Evolutionary conservation across 2,888 invertebrate genomes (phyloP), one percentile per base, ranked within the genome.

Genomic region (Lapara coniferarum): DNA sequence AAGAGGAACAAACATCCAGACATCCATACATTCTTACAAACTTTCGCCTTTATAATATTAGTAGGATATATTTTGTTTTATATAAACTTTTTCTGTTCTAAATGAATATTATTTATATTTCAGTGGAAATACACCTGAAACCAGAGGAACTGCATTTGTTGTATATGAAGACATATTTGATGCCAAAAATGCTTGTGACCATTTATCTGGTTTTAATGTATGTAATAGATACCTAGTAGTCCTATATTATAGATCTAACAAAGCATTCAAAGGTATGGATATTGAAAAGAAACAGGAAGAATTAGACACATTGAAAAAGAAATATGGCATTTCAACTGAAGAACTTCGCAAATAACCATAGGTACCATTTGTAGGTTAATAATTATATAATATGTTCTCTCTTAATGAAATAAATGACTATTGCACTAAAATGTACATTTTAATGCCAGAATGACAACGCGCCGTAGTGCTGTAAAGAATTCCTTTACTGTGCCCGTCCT

Each of bases 131-230:
- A 99, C 99, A 37, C 97, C 99, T 14, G 99, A 99, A 90, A 98
- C 99, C 0, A 96, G 98, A 88, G 99, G 99, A 68, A 99, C 99
- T 51, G 99, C 99, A 19, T 99, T 99, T 95, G 99, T 99, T 66
- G 98, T 99, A 0, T 99, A 99, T 90, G 99, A 99, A 93, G 99
- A 99, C 86, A 99, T 99, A 82, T 99, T 99, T 94, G 99, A 99
- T 95, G 99, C 99, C 0, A 99, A 99, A 91, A 99, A 99, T 94
- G 99, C 99, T 5, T 99, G 99, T 91, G 99, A 99, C 89, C 99
- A 99, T 91, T 94, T 99, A 69, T 99, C 99, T 69, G 99, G 99
- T 10, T 99, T 99, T 90, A 99, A 99, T 89, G 99, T 99, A 49
- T 99, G 99, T 88, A 99, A 99, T 90, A 95, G 99, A 81, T 99